phyloP scores from a whole-genome alignment of 2,113 vertebrate species.

The Sinocyclocheilus anophthalmus region DNA sequence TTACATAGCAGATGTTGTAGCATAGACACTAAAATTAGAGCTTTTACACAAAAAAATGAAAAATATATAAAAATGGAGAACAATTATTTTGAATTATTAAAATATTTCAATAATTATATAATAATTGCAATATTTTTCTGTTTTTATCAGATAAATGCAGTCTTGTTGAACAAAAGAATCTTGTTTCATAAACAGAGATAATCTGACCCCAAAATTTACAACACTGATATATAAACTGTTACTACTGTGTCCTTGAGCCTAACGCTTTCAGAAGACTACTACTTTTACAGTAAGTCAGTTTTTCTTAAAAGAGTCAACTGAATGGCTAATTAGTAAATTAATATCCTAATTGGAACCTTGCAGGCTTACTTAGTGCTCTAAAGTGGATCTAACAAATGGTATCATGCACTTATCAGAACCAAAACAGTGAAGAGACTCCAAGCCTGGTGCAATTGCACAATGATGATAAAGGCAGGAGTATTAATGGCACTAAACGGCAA shows the following conservation, averaged over 20 bases:
- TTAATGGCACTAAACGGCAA: not conserved
- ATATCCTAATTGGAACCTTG: not conserved
- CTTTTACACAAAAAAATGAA: not conserved
- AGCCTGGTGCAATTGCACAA: not conserved
- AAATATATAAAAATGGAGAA: not conserved
- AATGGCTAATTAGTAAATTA: not conserved
- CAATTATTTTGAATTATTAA: too few species aligned
- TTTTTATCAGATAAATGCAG: not conserved
- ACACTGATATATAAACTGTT: not conserved
- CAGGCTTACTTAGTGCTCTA: constrained; percentile 4
- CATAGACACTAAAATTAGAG: not conserved
- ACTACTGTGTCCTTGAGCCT: not conserved
- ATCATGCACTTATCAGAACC: not conserved
- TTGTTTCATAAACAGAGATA: not conserved
- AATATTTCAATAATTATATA: not conserved
- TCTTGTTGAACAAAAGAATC: not conserved
- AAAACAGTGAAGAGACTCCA: not conserved
- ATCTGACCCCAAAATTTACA: not conserved
- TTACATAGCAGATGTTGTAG: not conserved
- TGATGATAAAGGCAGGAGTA: not conserved
- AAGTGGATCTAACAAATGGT: not conserved
- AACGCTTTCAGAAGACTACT: not conserved
- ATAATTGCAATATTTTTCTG: too few species aligned
- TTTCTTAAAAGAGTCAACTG: not conserved
- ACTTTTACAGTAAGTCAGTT: not conserved